Evolutionary conservation across 1,140 invertebrate genomes (phyloP).

Genomic region (Hylyphantes graminicola): DNA sequence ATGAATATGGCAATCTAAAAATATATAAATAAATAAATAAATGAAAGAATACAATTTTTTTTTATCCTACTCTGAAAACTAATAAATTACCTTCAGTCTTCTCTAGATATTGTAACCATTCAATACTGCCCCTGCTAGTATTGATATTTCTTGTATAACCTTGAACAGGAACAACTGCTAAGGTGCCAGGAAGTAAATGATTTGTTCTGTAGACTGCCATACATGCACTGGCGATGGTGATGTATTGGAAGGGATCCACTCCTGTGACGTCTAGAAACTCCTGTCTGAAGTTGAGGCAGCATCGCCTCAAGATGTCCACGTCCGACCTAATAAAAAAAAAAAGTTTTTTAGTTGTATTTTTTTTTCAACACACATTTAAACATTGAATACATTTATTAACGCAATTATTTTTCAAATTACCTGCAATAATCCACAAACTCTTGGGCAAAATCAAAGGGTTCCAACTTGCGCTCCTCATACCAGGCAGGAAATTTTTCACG

Average conservation of each 20-base stretch:
- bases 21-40: too few species aligned
- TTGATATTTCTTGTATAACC: constrained; percentile 42
- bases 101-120: constrained; percentile 41
- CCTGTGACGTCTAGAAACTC: neutral
- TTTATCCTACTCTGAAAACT: too few species aligned
- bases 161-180: constrained; percentile 42
- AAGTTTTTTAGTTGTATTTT: neutral
- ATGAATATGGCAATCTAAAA: neutral
- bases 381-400: neutral
- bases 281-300: neutral
- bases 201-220: constrained; percentile 36
- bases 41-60: too few species aligned
- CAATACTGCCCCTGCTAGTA: neutral
- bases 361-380: neutral
- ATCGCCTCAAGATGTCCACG: constrained; percentile 1
- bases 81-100: neutral
- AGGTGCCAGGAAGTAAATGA: constrained; percentile 6
- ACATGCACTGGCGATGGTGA: constrained; percentile 16
- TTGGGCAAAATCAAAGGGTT: neutral
- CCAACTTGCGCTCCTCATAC: neutral
- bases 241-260: neutral
- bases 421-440: neutral
- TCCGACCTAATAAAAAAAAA: constrained; percentile 7
- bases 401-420: neutral
- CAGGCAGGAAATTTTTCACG: neutral